Evolutionary conservation across 2,113 vertebrate genomes (phyloP).

Genomic region (Procapra przewalskii): DNA sequence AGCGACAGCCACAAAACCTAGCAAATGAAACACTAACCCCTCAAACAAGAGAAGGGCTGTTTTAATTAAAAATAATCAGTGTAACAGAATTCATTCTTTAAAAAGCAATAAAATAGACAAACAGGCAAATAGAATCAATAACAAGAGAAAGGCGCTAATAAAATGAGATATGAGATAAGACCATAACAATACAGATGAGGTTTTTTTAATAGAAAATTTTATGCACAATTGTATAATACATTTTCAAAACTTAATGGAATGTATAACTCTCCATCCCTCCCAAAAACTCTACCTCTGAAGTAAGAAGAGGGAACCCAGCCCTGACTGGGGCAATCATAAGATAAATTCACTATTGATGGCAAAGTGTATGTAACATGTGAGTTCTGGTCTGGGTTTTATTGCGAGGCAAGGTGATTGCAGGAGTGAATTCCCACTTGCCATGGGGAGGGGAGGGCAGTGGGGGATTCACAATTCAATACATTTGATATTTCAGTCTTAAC

Average conservation of each 20-base stretch:
- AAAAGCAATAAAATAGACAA: conserved; percentile 38
- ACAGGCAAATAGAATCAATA: conserved; percentile 16
- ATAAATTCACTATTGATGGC: neutral
- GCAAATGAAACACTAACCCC: neutral
- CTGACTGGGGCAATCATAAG: neutral
- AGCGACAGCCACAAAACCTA: neutral
- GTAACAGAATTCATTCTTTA: conserved; percentile 39
- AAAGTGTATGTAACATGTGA: neutral
- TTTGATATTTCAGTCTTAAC: neutral
- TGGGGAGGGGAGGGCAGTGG: neutral
- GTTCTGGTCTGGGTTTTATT: neutral
- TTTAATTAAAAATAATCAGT: conserved; percentile 47
- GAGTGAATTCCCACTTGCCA: neutral
- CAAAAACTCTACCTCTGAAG: neutral
- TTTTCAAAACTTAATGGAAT: neutral
- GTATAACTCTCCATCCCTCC: neutral
- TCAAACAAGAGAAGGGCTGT: neutral
- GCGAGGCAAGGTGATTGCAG: neutral
- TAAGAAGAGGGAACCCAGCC: neutral
- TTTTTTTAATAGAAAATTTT: conserved; percentile 31
- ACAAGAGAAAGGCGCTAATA: neutral
- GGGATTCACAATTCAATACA: neutral
- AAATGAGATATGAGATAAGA: conserved; percentile 10
- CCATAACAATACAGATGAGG: neutral
- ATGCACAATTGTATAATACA: neutral